These are phyloP conservation scores for Zosterops lateralis DNA, from an alignment of 2,113 vertebrate species.

Conservation along the genomic window DNA sequence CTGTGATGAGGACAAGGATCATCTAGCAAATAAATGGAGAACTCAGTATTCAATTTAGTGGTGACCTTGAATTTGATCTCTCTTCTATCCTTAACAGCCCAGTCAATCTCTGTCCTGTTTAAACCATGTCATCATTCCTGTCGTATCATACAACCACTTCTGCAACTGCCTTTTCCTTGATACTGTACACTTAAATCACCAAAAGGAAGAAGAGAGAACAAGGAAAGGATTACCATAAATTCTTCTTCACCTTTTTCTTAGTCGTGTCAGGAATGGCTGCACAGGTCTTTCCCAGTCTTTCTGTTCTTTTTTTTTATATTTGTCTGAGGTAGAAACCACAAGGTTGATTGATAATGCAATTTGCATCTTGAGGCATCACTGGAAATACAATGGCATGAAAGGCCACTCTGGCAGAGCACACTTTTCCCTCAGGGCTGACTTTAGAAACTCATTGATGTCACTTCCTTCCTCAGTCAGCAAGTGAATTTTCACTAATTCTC, in stretches of 20 bases:
- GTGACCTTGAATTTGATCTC: conserved; percentile 56
- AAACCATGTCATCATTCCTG: background rate
- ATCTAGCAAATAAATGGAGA: conserved; percentile 8
- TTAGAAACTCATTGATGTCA: conserved; percentile 82
- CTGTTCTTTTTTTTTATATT: conserved; percentile 7
- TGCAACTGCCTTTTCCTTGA: background rate
- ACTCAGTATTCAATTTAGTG: conserved; percentile 20
- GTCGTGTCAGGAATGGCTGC: conserved; percentile 18
- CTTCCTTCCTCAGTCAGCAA: conserved; percentile 84
- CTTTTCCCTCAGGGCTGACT: conserved; percentile 73
- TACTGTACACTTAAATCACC: background rate
- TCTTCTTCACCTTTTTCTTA: background rate
- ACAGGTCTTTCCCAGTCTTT: conserved; percentile 11
- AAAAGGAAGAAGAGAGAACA: background rate
- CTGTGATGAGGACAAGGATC: conserved; percentile 26
- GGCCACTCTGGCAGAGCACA: conserved; percentile 71
- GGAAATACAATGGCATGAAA: conserved; percentile 73
- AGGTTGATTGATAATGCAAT: conserved; percentile 73
- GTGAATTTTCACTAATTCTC: conserved; percentile 83
- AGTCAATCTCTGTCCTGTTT: conserved; percentile 22
- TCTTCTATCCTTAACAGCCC: background rate
- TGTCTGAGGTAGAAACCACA: conserved; percentile 65
- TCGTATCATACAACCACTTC: background rate
- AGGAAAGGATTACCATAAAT: background rate
- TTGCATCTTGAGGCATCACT: conserved; percentile 73